Base-by-base conservation (phyloP, 2,113 vertebrate genomes). In the Chaenogobius annularis region DNA sequence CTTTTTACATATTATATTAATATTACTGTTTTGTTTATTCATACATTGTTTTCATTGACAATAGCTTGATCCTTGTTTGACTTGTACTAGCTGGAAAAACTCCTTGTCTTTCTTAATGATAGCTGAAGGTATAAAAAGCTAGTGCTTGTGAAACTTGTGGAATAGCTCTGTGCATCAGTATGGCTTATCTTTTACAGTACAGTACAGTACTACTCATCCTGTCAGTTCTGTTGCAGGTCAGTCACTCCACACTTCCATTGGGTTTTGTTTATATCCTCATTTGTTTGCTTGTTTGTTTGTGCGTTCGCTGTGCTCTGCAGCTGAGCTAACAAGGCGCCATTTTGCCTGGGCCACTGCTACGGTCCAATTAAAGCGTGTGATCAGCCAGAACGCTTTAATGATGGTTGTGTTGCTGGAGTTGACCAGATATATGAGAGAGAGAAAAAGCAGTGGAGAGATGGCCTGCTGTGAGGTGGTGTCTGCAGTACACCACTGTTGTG, bases 381-480 rank as follows among this genome's bases (percentile, higher is more conserved):
- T 93, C 93, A 93, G 85, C 91, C 90, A 92, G 91, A 94, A 93
- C 92, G 78, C 90, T 92, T 92, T 93, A 94, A 94, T 93, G 91
- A 92, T 90, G 88, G 90, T 77, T 89, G 83, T 78, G 88, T 81
- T 83, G 80, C 83, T 70, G 81, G 72, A 89, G 88, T 79, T 91
- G 83, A 88, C 85, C 82, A 61, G 84, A 80, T 82, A 76, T 76
- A 66, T 68, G 55, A 74, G 46, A 69, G n/a, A 56, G 61, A 70
- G 40, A 35, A 46, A 46, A 50, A 31, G 74, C 19, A 54, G 64
- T 63, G 55, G 68, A 71, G 61, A 66, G 68, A 69, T 70, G 79
- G 83, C 81, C 52, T 82, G 84, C 85, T 90, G 89, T 76, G 88
- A 86, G 82, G 80, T 87, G 86, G 83, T 83, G 85, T 87, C 86